Base-by-base conservation (phyloP, 2,113 vertebrate genomes). In the Xyliphius kryptos region DNA sequence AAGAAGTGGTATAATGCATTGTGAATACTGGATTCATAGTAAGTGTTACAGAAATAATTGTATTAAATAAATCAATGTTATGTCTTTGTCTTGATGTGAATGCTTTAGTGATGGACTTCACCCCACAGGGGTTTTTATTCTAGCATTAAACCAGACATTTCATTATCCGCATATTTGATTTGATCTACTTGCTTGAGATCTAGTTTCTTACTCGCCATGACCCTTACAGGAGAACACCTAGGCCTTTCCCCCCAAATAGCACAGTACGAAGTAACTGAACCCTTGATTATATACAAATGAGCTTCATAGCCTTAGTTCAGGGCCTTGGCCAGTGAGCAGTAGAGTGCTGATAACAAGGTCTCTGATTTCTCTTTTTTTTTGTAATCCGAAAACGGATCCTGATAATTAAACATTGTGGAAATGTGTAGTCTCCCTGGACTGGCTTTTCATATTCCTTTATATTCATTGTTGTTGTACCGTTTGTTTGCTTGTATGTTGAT, bases 271-370 rank as follows among this genome's bases (percentile, higher is more conserved):
- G 69, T 63, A 55, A 71, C 77, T 77, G 81, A 73, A 80, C 69
- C 78, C 77, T 73, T 80, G 81, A 85, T 85, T 83, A 86, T 83
- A 80, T 84, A 84, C 79, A 82, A 83, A 88, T 85, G 82, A 81
- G 82, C 83, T 85, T 88, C 81, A 83, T 85, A 82, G 80, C 74
- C 80, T 78, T 77, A 82, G 84, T 85, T 83, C 82, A 81, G 82
- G 83, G 80, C 81, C 81, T 76, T 80, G 80, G 74, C 80, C 74
- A 76, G 77, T 81, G 79, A 82, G 83, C 82, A 79, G 83, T 79
- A 77, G 74, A 74, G 22, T 63, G 79, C 81, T 77, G 80, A 78
- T 80, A 81, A 81, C 83, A 78, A 77, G 78, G 79, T 49, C 21
- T 17, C 44, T 6, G 12, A 50, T 26, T 41, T 8, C 2, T 80